These are phyloP conservation scores for Mus caroli DNA, from an alignment of 2,797 vertebrate genomes.

Conservation along the genomic window DNA sequence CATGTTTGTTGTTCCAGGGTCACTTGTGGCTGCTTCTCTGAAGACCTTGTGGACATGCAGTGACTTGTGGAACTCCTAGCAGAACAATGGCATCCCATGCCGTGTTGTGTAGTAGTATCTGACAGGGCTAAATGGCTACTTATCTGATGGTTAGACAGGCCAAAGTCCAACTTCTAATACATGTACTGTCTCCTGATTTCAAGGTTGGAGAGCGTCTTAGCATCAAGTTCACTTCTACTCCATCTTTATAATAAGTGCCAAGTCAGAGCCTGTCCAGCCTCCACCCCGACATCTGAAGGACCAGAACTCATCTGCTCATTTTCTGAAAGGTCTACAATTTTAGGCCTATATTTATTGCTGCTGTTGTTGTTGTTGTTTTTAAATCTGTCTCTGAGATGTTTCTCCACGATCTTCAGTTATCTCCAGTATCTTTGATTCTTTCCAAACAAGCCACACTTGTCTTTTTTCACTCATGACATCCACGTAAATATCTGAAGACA, in stretches of 20 bases:
- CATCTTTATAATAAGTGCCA: conserved; percentile 1
- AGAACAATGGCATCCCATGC: background rate
- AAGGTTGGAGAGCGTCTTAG: background rate
- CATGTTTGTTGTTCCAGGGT: background rate
- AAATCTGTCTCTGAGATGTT: background rate
- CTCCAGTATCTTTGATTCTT: background rate
- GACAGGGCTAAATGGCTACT: background rate
- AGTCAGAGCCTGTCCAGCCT: background rate
- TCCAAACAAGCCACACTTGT: background rate
- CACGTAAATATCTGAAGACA: conserved; percentile 47
- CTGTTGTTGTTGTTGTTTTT: background rate
- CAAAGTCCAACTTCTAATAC: background rate
- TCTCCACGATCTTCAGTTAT: background rate
- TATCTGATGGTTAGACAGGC: background rate
- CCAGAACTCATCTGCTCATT: background rate
- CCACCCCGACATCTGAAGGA: background rate
- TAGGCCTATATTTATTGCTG: background rate
- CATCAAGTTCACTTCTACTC: conserved; percentile 24
- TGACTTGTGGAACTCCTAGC: background rate
- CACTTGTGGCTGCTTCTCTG: background rate
- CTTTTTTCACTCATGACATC: background rate
- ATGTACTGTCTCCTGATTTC: background rate
- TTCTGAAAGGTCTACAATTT: conserved; percentile 49
- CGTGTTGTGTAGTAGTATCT: background rate
- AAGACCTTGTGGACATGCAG: background rate